phyloP scores from a whole-genome alignment of 2,888 invertebrate species.

The Melanophora roralis region DNA sequence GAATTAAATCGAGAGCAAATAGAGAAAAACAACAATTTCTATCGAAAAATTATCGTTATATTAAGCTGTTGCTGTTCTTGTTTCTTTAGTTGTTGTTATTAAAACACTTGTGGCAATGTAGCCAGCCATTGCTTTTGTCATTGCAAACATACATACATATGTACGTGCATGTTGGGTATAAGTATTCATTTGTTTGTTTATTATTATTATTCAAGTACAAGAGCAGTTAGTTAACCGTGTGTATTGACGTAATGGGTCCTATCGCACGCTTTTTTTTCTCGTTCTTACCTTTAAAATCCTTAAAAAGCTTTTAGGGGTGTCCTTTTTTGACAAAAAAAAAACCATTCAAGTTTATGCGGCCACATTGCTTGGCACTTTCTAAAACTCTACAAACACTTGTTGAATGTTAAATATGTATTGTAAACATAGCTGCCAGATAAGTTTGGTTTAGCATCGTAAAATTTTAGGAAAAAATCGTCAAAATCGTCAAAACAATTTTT shows the following conservation, averaged over 20 bases:
- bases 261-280: not conserved
- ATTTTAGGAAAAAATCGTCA: no score
- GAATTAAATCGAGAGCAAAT: not conserved
- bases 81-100: not conserved
- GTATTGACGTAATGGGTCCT: constrained; percentile 40
- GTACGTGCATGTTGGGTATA: not conserved
- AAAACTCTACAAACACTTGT: constrained; percentile 14
- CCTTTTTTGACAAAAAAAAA: not conserved
- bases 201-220: constrained; percentile 16
- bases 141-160: no score
- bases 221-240: not conserved
- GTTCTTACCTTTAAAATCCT: not conserved
- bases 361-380: not conserved
- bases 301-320: not conserved
- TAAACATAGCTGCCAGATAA: no score
- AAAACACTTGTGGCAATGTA: not conserved
- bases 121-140: not conserved
- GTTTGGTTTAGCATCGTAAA: no score
- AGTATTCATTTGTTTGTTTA: constrained; percentile 24
- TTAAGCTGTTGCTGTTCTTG: not conserved
- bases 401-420: no score
- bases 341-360: constrained; percentile 1
- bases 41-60: not conserved
- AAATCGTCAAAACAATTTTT: no score
- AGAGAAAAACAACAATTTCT: not conserved